Conservation (phyloP, 2,888 invertebrate species). For the Psylliodes chrysocephalus region DNA sequence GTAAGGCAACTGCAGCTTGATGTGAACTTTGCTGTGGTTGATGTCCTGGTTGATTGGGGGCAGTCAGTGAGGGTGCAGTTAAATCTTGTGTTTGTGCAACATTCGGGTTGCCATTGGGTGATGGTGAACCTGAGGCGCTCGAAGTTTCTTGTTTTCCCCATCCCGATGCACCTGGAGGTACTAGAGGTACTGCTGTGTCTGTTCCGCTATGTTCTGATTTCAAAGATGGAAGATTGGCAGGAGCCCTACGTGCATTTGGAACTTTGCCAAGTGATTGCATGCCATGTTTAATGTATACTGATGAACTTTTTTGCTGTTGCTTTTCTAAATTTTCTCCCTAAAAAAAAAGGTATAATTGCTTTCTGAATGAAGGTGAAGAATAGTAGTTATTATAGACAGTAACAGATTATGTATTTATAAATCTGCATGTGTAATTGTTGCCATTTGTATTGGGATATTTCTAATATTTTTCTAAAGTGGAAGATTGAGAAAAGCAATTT, state of each 20-base stretch:
- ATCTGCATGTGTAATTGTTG: too few relatives aligned
- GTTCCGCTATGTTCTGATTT: conserved; percentile 92
- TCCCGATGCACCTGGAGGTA: conserved; percentile 83
- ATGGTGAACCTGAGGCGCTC: conserved; percentile 55
- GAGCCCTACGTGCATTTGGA: conserved; percentile 96
- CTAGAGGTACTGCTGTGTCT: conserved; percentile 81
- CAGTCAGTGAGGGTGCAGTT: conserved; percentile 45
- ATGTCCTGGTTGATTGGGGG: conserved; percentile 40
- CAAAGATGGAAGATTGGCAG: conserved; percentile 98
- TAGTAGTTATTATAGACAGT: too few relatives aligned
- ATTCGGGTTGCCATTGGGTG: conserved; percentile 48
- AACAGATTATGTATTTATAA: too few relatives aligned
- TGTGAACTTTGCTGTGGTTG: conserved; percentile 56
- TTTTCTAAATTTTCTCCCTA: conserved; percentile 90
- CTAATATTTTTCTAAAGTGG: too few relatives aligned
- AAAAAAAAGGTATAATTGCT: too few relatives aligned
- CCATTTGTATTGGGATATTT: too few relatives aligned
- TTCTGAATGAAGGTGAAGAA: too few relatives aligned
- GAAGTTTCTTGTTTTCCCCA: conserved; percentile 72
- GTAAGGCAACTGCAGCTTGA: conserved; percentile 61
- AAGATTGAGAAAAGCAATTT: too few relatives aligned
- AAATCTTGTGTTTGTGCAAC: conserved; percentile 46
- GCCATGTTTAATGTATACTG: conserved; percentile 95
- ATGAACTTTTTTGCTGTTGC: conserved; percentile 87
- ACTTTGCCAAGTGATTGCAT: conserved; percentile 99